Evolutionary conservation across 2,888 invertebrate genomes (phyloP).

Genomic region (Orgyia antiqua): DNA sequence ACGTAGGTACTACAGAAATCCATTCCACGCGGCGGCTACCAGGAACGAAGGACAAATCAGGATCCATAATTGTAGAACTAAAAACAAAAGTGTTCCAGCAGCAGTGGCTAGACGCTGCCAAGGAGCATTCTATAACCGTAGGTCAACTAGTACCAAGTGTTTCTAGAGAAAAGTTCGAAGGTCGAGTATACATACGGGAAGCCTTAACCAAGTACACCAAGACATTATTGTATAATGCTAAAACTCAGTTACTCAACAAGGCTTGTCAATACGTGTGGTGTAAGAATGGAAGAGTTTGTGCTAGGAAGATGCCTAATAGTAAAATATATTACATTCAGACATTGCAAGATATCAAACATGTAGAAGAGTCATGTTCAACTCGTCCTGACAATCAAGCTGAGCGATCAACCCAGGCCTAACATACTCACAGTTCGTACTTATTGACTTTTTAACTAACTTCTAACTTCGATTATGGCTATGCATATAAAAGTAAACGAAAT

Average conservation of each 20-base stretch:
- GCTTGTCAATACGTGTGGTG: no score
- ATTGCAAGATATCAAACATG: not conserved
- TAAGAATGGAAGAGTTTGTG: no score
- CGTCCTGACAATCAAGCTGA: no score
- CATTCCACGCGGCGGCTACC: not conserved
- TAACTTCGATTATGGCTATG: no score
- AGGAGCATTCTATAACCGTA: not conserved
- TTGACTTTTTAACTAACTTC: no score
- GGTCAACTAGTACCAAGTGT: not conserved
- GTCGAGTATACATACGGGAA: constrained; percentile 2
- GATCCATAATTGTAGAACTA: not conserved
- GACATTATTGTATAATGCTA: constrained; percentile 4
- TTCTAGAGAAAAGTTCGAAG: not conserved
- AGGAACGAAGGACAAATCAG: not conserved
- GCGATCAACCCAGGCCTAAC: no score
- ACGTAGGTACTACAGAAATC: not conserved
- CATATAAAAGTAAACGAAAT: no score
- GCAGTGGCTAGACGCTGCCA: not conserved
- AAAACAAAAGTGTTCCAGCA: not conserved
- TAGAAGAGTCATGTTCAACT: no score
- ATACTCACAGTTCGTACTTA: no score
- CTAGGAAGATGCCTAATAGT: not conserved
- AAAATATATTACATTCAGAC: constrained; percentile 3
- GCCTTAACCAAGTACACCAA: no score
- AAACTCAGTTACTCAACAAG: no score